Conservation (phyloP, 2,113 vertebrate species). For the Megaleporinus macrocephalus region DNA sequence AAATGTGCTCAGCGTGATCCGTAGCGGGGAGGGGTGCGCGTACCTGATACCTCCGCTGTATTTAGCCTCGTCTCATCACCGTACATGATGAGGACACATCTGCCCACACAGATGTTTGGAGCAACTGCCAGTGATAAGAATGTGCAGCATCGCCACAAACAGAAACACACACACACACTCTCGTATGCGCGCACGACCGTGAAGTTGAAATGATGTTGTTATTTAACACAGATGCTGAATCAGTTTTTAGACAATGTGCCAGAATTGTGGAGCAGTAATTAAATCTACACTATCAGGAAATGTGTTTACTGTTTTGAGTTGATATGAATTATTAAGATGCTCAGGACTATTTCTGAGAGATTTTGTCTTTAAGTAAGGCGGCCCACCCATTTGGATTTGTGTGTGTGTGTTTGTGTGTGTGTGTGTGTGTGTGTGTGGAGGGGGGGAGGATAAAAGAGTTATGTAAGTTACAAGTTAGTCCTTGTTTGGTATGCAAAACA, state of each 20-base stretch:
- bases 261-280: background rate
- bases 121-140: constrained; percentile 41
- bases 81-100: constrained; percentile 31
- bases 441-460: no score
- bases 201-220: constrained; percentile 21
- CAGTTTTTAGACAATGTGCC: background rate
- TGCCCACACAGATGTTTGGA: constrained; percentile 44
- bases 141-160: constrained; percentile 17
- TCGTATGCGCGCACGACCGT: background rate
- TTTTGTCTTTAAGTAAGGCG: no score
- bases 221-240: constrained; percentile 30
- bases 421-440: no score
- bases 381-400: no score
- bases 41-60: constrained; percentile 39
- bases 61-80: constrained; percentile 45
- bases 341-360: no score
- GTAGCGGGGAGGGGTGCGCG: background rate
- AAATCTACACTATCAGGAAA: background rate
- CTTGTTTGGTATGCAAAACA: no score
- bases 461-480: no score
- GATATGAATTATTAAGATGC: no score
- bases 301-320: no score
- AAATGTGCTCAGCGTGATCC: constrained; percentile 22
- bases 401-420: no score
- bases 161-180: constrained; percentile 4